These are phyloP conservation scores for Gyps fulvus DNA, from an alignment of 2,113 vertebrate species.

Conservation along the genomic window DNA sequence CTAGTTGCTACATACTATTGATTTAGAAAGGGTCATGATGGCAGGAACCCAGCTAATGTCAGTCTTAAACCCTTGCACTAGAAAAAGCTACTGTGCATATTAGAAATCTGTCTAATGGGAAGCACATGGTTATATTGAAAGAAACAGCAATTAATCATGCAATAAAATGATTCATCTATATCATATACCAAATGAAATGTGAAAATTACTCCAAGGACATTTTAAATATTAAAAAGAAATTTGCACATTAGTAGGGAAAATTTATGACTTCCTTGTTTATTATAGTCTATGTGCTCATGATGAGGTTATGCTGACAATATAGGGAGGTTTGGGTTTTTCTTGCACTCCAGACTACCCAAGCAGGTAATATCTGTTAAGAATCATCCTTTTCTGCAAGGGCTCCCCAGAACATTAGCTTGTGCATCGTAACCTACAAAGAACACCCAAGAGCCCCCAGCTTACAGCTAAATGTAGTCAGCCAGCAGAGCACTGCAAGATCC, in stretches of 20 bases:
- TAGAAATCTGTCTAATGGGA: neutral
- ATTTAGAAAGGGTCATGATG: neutral
- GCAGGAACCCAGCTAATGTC: neutral
- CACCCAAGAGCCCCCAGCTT: neutral
- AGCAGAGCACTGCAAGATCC: neutral
- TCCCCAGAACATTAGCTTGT: neutral
- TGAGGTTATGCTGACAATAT: neutral
- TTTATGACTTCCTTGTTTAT: neutral
- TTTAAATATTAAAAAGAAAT: slow-evolving; percentile 16
- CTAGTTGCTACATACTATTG: neutral
- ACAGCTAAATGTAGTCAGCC: neutral
- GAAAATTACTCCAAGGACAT: neutral
- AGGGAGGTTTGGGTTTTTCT: neutral
- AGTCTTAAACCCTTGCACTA: neutral
- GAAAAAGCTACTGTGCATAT: neutral
- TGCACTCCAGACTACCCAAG: neutral
- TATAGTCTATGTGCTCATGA: neutral
- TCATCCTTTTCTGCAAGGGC: fast-evolving
- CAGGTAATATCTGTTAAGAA: neutral
- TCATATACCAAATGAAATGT: neutral
- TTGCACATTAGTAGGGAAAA: neutral
- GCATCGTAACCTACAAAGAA: neutral
- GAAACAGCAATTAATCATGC: neutral
- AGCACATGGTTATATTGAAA: neutral
- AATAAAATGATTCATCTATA: neutral